Evolutionary conservation across 1,140 invertebrate species (phyloP), one percentile per base, ranked within the genome.

Genomic region (Danaus melanippus): DNA sequence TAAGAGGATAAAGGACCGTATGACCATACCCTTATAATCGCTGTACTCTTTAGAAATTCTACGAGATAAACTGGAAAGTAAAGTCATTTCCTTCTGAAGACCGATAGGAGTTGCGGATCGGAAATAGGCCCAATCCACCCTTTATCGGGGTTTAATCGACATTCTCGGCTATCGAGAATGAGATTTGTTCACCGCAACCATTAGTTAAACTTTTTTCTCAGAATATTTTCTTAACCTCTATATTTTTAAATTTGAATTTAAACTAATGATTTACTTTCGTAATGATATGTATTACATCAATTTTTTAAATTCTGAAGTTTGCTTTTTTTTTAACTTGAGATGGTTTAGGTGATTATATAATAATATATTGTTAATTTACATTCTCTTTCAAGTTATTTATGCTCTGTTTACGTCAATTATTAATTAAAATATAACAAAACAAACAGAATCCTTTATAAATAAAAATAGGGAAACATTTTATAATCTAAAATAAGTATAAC

Each of bases 51-150:
- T 62, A 62, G 53, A 69, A 63, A 65, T 66, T 64, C 56, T 32
- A 32, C 54, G 61, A 64, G 67, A 69, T 69, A 62, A 69, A 60
- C 58, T 64, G 54, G 55, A 62, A 69, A 66, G 56, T 69, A 69
- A 66, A 66, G 67, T 66, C 56, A 64, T 69, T 69, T 69, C 61
- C 64, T 62, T 46, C 53, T 50, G 49, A 58, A 48, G 46, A 41
- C 49, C 64, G 61, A 62, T 64, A 66, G 46, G 60, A 53, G 53
- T 41, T 40, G 46, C 52, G 63, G 21, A 53, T 58, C 61, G 61
- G 64, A 66, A 64, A 69, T 66, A 64, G 60, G 58, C 46, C 46
- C 21, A 32, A 32, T 32, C 57, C 52, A 55, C 43, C 59, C 59
- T 56, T 69, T 66, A 66, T 66, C 61, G 54, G 21, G 21, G 48